Conservation (phyloP, 2,113 vertebrate species). For the Forbesichthys papilliferus region DNA sequence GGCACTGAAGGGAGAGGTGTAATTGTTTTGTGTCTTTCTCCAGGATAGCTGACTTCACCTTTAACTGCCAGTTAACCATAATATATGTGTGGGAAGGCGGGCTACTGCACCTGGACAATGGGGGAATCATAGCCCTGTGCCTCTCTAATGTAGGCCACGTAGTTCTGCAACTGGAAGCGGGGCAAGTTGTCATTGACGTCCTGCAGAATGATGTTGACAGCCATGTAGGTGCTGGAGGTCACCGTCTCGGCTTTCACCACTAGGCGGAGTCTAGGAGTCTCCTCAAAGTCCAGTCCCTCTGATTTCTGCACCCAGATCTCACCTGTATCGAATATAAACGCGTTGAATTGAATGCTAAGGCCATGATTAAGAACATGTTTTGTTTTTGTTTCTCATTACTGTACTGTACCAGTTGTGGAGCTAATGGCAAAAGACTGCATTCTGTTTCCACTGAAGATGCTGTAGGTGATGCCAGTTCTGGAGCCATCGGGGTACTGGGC, state of each 20-base stretch:
- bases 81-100: constrained; percentile 31
- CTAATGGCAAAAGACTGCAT: constrained; percentile 87
- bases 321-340: constrained; percentile 71
- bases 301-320: constrained; percentile 88
- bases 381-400: background rate
- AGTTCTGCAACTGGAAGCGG: constrained; percentile 92
- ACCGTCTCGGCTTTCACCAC: constrained; percentile 93
- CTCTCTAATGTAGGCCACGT: constrained; percentile 90
- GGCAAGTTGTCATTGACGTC: constrained; percentile 95
- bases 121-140: constrained; percentile 88
- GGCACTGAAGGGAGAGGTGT: too few species aligned
- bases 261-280: constrained; percentile 85
- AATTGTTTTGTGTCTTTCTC: too few species aligned
- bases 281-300: constrained; percentile 87
- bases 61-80: constrained; percentile 33
- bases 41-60: too few species aligned
- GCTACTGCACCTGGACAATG: constrained; percentile 84
- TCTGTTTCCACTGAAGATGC: constrained; percentile 91
- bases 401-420: constrained; percentile 82
- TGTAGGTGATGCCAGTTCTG: constrained; percentile 86
- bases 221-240: constrained; percentile 86
- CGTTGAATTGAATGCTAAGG: background rate
- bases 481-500: constrained; percentile 85
- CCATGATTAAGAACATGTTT: background rate
- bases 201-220: constrained; percentile 89